Base-by-base conservation (phyloP, 1,140 invertebrate species). In the Oncopodura yosiiana region DNA sequence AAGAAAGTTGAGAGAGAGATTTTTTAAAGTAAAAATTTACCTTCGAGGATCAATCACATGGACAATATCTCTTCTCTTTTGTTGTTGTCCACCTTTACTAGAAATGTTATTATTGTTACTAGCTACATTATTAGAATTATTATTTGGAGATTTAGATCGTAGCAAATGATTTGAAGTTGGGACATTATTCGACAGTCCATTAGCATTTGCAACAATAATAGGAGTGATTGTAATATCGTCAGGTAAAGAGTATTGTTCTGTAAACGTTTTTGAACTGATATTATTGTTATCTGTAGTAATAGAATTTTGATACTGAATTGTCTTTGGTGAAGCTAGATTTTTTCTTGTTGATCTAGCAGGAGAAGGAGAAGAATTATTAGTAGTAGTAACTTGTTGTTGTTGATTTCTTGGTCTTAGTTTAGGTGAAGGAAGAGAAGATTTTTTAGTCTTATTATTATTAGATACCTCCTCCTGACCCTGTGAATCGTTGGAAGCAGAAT, bases 151-250 rank as follows among this genome's bases (percentile, higher is more conserved):
- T n/a, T n/a, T n/a, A n/a, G n/a, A n/a, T n/a, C n/a, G n/a, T n/a
- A n/a, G n/a, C n/a, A n/a, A n/a, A n/a, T n/a, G n/a, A n/a, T n/a
- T n/a, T n/a, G n/a, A n/a, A n/a, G 9, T 27, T 14, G 3, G 6
- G 41, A 23, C 5, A 27, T 23, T 34, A 5, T 3, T 46, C 8
- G 6, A 4, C 5, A 12, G 24, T 46, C 26, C 29, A 32, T 9
- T 8, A 4, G 4, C 45, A 27, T 30, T n/a, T 12, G 27, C 5
- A 51, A 18, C 19, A 9, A 50, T 26, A 24, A 63, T 63, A 2
- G 62, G 62, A 16, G 62, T 63, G 14, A 63, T 63, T 6, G 62
- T 63, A 18, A 63, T 63, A 38, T 63, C 62, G 42, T 63, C 62
- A n/a, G 62, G 62, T 19, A 63, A 53, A 16, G 62, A 63, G 58